Base-by-base conservation (phyloP, 2,888 invertebrate genomes). In the Lampropteryx suffumata region DNA sequence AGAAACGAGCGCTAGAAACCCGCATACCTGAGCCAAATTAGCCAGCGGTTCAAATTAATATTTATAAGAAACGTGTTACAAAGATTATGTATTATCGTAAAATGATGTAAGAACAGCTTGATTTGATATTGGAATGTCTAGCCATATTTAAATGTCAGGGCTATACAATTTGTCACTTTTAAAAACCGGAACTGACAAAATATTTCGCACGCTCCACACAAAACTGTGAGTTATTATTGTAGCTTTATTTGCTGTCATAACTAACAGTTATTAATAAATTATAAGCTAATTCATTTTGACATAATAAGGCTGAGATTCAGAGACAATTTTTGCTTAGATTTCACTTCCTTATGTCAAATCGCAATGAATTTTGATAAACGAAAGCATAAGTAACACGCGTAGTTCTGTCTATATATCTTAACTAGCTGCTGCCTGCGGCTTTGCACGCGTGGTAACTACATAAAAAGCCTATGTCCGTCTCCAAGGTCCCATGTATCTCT, bases 121-220 rank as follows among this genome's bases (percentile, higher is more conserved):
- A 9, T 32, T 35, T 17, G n/a, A 26, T 34, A 39, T 48, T 48
- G 47, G 43, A 53, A 48, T 48, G 40, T 53, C 33, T 47, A 12
- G 41, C 29, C 29, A 36, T 48, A 55, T 50, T 49, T 40, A 67
- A 70, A 70, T 71, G 72, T 71, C 72, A 69, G 57, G 72, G 68
- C 49, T 70, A 56, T 33, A 55, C 53, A 55, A 58, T 62, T 55
- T 53, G 46, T 55, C 54, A 45, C 34, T 44, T 39, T 35, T 36
- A 42, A 41, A 43, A 59, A 57, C 60, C 67, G 69, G 69, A 71
- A 62, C 55, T 61, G 57, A 57, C 52, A 29, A 55, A 64, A 55
- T 36, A 54, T 49, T 64, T 61, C 43, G 27, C 37, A 37, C 47
- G 14, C 21, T 45, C 26, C 21, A 33, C 37, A 24, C 13, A 1